phyloP scores from a whole-genome alignment of 2,888 invertebrate genomes.

The Pedicia rivosa region DNA sequence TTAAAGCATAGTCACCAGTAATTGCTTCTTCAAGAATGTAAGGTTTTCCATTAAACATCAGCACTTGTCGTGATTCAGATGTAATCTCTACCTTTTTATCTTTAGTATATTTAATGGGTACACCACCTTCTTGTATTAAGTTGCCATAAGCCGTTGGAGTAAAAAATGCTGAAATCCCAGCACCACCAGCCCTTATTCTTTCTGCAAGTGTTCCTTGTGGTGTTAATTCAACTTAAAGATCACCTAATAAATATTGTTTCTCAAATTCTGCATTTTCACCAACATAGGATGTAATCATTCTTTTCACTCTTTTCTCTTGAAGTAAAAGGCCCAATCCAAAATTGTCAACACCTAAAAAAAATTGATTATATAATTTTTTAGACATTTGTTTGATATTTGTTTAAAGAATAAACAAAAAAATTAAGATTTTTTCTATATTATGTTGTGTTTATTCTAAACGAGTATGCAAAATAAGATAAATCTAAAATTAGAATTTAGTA shows the following conservation, averaged over 20 bases:
- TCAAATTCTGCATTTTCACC: constrained; percentile 98
- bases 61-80: constrained; percentile 53
- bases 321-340: constrained; percentile 90
- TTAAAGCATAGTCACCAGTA: constrained; percentile 85
- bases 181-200: constrained; percentile 89
- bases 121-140: constrained; percentile 87
- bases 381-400: too few relatives aligned
- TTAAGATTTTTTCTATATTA: background rate
- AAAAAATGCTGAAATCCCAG: constrained; percentile 95
- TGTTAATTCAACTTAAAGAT: constrained; percentile 77
- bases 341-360: constrained; percentile 65
- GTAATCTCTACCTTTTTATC: constrained; percentile 51
- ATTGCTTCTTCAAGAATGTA: constrained; percentile 95
- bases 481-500: constrained; percentile 1
- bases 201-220: constrained; percentile 98
- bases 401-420: background rate
- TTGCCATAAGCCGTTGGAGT: constrained; percentile 96
- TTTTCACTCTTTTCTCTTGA: constrained; percentile 69
- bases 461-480: too few relatives aligned
- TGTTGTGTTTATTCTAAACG: too few relatives aligned
- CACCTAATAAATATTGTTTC: constrained; percentile 80
- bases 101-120: constrained; percentile 79
- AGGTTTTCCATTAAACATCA: constrained; percentile 66
- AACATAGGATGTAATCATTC: constrained; percentile 96
- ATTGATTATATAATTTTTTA: too few relatives aligned